These are phyloP conservation scores for Rhinophrynus dorsalis DNA, from an alignment of 2,797 vertebrate genomes.

Conservation along the genomic window DNA sequence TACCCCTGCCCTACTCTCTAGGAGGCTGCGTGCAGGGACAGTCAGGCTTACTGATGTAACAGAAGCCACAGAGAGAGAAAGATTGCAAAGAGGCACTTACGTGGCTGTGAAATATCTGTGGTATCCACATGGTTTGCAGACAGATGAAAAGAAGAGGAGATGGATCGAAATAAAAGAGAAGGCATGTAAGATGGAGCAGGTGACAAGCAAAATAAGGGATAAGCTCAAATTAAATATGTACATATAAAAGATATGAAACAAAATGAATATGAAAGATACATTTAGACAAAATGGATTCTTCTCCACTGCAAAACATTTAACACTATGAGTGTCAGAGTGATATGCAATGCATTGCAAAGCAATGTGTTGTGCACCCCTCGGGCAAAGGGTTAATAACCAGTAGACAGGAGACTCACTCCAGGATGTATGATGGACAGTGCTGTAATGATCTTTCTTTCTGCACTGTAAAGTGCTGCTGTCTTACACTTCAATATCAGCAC, in stretches of 20 bases:
- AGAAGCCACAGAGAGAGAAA: slow-evolving; percentile 51
- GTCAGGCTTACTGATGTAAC: background rate
- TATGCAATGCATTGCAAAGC: too few relatives aligned
- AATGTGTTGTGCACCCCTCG: too few relatives aligned
- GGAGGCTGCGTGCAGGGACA: background rate
- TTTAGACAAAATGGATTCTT: background rate
- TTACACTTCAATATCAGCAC: background rate
- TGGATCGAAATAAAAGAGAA: slow-evolving; percentile 67
- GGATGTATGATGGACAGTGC: too few relatives aligned
- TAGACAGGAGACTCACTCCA: too few relatives aligned
- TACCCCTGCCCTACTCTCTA: background rate
- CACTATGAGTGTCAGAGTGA: too few relatives aligned
- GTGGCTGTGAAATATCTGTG: slow-evolving; percentile 84
- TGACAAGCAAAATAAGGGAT: slow-evolving; percentile 52
- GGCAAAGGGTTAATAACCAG: background rate
- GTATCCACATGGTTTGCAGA: slow-evolving; percentile 83
- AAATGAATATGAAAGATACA: slow-evolving; percentile 14
- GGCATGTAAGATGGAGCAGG: slow-evolving; percentile 68
- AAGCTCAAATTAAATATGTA: slow-evolving; percentile 27
- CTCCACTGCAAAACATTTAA: background rate
- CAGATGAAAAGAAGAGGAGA: slow-evolving; percentile 69
- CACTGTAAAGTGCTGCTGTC: background rate
- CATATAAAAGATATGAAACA: slow-evolving; percentile 6
- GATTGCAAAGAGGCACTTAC: slow-evolving; percentile 78
- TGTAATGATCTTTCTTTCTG: too few relatives aligned